Evolutionary conservation across 2,113 vertebrate species (phyloP).

Genomic region (Psilopogon haemacephalus): DNA sequence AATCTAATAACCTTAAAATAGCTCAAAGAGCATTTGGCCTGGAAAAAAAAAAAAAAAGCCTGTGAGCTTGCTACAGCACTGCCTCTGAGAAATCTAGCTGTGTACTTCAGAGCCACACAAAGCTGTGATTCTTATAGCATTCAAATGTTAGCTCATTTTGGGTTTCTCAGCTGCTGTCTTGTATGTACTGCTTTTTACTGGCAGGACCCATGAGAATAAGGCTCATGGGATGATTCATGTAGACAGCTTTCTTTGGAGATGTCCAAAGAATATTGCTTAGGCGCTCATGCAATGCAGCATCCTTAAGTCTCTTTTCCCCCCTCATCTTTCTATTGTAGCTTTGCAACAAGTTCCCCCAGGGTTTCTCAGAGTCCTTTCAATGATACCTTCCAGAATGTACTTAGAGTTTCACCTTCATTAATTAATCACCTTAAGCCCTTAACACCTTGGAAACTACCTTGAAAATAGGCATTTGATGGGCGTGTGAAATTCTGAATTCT

Average conservation of each 20-base stretch:
- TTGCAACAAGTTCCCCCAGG: neutral
- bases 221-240: neutral
- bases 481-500: neutral
- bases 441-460: neutral
- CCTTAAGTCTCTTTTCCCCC: neutral
- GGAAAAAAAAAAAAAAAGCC: neutral
- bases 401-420: neutral
- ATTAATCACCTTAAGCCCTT: neutral
- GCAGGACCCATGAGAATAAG: neutral
- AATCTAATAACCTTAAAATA: conserved; percentile 55
- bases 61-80: neutral
- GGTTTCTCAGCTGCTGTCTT: neutral
- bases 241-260: neutral
- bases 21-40: conserved; percentile 10
- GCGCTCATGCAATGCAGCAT: neutral
- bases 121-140: neutral
- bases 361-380: neutral
- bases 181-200: neutral
- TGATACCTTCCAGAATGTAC: neutral
- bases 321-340: neutral
- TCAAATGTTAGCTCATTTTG: neutral
- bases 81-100: neutral
- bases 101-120: neutral
- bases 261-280: neutral
- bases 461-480: neutral